These are phyloP conservation scores for Triops longicaudatus DNA, from an alignment of 1,140 invertebrate genomes.

Conservation along the genomic window DNA sequence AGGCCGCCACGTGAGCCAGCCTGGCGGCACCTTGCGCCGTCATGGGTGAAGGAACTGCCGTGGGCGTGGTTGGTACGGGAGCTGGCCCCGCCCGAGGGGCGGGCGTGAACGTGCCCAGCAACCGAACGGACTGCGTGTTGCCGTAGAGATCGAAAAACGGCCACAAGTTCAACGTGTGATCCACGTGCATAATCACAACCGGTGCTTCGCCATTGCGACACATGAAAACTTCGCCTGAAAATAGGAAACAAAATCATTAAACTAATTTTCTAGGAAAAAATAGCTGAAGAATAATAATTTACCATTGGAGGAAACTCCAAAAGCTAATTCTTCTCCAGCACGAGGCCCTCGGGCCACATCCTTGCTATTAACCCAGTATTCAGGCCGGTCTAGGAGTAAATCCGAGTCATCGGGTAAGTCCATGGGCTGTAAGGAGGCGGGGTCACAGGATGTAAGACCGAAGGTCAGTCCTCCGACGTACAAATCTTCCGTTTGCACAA, in stretches of 20 bases:
- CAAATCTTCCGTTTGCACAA: conserved; percentile 70
- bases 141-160: conserved; percentile 94
- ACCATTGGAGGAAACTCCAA: conserved; percentile 68
- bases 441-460: conserved; percentile 89
- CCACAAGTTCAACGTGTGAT: conserved; percentile 80
- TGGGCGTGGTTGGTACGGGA: not conserved
- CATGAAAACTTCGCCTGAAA: conserved; percentile 72
- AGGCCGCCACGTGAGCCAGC: not conserved
- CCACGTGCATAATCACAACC: conserved; percentile 85
- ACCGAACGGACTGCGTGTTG: conserved; percentile 74
- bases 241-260: conserved; percentile 18
- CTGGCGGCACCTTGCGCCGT: not conserved
- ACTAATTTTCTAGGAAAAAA: too few relatives aligned
- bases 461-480: conserved; percentile 82
- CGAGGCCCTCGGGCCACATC: conserved; percentile 76
- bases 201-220: conserved; percentile 73
- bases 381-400: conserved; percentile 77
- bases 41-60: not conserved
- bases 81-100: conserved; percentile 15
- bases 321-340: conserved; percentile 82
- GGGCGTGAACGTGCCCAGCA: conserved; percentile 47
- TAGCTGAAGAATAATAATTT: conserved; percentile 26
- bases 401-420: conserved; percentile 91
- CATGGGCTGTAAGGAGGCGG: conserved; percentile 54
- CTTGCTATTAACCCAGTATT: conserved; percentile 94